phyloP scores from a whole-genome alignment of 2,113 vertebrate species.

The Petroica traversi region DNA sequence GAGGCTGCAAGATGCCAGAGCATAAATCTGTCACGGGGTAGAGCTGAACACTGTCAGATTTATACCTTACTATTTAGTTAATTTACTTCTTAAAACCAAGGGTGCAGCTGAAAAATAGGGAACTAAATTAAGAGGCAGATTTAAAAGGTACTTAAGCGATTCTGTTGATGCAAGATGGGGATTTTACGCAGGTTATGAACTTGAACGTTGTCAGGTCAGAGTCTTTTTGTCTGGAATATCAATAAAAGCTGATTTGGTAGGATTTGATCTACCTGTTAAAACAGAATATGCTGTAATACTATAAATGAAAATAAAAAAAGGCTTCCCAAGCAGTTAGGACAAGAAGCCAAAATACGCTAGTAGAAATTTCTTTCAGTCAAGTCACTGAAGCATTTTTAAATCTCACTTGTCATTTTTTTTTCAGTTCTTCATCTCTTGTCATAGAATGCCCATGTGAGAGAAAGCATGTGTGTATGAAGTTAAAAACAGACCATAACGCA shows the following conservation, averaged over 20 bases:
- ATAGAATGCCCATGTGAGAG: slow-evolving; percentile 38
- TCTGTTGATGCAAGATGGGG: slow-evolving; percentile 20
- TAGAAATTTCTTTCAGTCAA: slow-evolving; percentile 39
- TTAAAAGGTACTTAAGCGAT: slow-evolving; percentile 42
- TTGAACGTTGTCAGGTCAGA: neutral
- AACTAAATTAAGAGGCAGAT: slow-evolving; percentile 46
- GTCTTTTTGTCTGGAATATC: slow-evolving; percentile 27
- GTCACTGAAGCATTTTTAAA: slow-evolving; percentile 37
- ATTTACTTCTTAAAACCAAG: slow-evolving; percentile 60
- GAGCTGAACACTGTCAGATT: slow-evolving; percentile 49
- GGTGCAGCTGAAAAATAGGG: slow-evolving; percentile 33
- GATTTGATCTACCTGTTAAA: slow-evolving; percentile 35
- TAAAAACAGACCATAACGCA: slow-evolving; percentile 55
- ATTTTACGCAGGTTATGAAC: slow-evolving; percentile 30
- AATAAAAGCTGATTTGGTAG: slow-evolving; percentile 16
- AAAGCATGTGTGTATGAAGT: slow-evolving; percentile 48
- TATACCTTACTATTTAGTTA: slow-evolving; percentile 57
- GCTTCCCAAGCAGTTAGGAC: neutral
- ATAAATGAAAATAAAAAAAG: neutral
- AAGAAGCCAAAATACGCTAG: slow-evolving; percentile 5
- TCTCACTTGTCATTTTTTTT: slow-evolving; percentile 37
- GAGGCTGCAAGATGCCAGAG: slow-evolving; percentile 48
- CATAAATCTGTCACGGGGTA: slow-evolving; percentile 40
- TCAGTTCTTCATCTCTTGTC: slow-evolving; percentile 29
- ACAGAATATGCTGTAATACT: neutral